These are phyloP conservation scores for Andrena hattorfiana DNA, from an alignment of 2,888 invertebrate species.

Conservation along the genomic window DNA sequence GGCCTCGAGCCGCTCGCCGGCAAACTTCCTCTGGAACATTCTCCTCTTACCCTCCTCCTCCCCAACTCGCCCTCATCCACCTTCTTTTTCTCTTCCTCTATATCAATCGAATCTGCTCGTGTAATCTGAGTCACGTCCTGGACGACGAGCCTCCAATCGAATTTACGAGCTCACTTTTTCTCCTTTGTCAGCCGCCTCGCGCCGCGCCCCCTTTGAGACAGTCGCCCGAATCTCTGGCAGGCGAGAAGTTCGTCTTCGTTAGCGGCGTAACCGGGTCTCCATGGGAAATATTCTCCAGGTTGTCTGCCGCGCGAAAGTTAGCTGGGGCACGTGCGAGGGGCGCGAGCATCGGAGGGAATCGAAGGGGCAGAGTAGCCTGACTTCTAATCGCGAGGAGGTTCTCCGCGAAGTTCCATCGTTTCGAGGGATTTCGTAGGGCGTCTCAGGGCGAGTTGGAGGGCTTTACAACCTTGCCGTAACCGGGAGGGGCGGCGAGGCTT, in stretches of 20 bases:
- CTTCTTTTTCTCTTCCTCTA: not conserved
- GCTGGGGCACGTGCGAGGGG: not conserved
- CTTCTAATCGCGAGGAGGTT: too few relatives aligned
- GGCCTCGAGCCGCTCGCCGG: conserved; percentile 5
- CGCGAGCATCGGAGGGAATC: not conserved
- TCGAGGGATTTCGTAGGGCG: too few relatives aligned
- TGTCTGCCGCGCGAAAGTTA: not conserved
- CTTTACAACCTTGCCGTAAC: too few relatives aligned
- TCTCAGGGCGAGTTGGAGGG: too few relatives aligned
- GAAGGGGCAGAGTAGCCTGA: not conserved
- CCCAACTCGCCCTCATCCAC: not conserved
- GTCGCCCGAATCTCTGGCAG: not conserved
- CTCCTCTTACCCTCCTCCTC: not conserved
- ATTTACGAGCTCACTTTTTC: conserved; percentile 17
- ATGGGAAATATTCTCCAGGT: conserved; percentile 10
- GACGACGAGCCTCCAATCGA: conserved; percentile 24
- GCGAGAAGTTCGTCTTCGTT: conserved; percentile 8
- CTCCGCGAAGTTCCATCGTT: too few relatives aligned
- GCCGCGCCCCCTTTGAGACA: not conserved
- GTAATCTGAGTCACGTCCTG: conserved; percentile 32
- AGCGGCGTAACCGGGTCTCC: not conserved
- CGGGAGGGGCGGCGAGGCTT: too few relatives aligned
- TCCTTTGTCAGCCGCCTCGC: not conserved
- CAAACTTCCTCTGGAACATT: not conserved
- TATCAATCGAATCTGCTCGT: conserved; percentile 16